These are phyloP conservation scores for Corythornis madagascariensis DNA, from an alignment of 2,113 vertebrate genomes.

Conservation along the genomic window DNA sequence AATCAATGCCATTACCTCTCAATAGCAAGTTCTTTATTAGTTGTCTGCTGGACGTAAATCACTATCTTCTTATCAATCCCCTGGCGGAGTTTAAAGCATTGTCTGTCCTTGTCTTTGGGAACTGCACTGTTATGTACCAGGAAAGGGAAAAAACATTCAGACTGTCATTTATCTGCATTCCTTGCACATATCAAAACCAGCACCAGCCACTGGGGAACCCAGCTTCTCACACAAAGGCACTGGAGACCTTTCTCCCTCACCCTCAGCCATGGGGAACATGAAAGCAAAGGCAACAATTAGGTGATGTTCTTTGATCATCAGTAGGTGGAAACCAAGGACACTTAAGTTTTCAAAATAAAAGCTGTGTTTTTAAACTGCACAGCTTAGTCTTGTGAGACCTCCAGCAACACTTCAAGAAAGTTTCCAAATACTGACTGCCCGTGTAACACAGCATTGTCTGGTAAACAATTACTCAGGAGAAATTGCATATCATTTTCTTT, in stretches of 20 bases:
- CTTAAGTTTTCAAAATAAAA: not conserved
- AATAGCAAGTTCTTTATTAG: conserved; percentile 96
- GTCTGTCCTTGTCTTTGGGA: conserved; percentile 97
- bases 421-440: not conserved
- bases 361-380: not conserved
- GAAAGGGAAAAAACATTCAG: not conserved
- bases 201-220: not conserved
- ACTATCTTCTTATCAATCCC: conserved; percentile 98
- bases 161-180: not conserved
- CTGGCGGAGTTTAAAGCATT: conserved; percentile 96
- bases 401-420: not conserved
- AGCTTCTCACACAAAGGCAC: not conserved
- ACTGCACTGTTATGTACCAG: conserved; percentile 83
- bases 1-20: conserved; percentile 85
- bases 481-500: not conserved
- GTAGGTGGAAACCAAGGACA: not conserved
- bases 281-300: not conserved
- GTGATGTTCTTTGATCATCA: not conserved
- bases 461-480: not conserved
- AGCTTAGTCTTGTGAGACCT: not conserved
- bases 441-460: not conserved
- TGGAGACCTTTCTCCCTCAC: not conserved
- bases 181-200: not conserved
- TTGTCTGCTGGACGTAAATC: conserved; percentile 95
- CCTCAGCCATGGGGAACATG: not conserved